A percentile compares a stretch with the other conserved stretches of the same genome.
These are phyloP conservation scores for Xylocopa sonorina DNA, from an alignment of 1,140 invertebrate species.

Conservation along the genomic window DNA sequence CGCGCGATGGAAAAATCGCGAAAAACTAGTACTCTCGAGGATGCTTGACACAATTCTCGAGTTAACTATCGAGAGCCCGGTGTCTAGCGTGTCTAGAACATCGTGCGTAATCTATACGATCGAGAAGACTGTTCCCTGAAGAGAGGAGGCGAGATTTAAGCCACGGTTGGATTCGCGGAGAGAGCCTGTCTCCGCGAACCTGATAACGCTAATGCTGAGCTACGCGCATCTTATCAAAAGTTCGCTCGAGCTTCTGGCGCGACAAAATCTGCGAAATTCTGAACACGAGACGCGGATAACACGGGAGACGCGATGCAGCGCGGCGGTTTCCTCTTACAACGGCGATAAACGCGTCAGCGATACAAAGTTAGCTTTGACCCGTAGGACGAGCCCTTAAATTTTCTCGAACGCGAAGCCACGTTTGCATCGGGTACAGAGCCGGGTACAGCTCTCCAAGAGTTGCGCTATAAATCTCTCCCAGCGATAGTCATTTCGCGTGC, in stretches of 20 bases:
- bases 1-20: too few relatives aligned
- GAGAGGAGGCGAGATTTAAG: too few relatives aligned
- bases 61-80: neutral
- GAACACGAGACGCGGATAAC: neutral
- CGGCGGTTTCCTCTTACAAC: neutral
- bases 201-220: neutral
- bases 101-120: conserved; percentile 2
- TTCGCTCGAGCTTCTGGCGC: neutral
- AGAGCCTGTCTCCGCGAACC: neutral
- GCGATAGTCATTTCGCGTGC: conserved; percentile 6
- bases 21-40: too few relatives aligned
- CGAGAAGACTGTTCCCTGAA: neutral
- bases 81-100: neutral
- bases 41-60: too few relatives aligned
- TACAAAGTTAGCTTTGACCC: too few relatives aligned
- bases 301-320: too few relatives aligned
- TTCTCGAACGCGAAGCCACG: too few relatives aligned
- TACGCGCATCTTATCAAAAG: conserved; percentile 6
- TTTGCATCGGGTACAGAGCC: too few relatives aligned
- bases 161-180: neutral
- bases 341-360: neutral
- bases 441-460: conserved; percentile 6
- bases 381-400: too few relatives aligned
- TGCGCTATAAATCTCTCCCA: neutral
- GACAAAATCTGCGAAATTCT: conserved; percentile 30